Base-by-base conservation (phyloP, 2,888 invertebrate genomes). In the Orthosia cruda region DNA sequence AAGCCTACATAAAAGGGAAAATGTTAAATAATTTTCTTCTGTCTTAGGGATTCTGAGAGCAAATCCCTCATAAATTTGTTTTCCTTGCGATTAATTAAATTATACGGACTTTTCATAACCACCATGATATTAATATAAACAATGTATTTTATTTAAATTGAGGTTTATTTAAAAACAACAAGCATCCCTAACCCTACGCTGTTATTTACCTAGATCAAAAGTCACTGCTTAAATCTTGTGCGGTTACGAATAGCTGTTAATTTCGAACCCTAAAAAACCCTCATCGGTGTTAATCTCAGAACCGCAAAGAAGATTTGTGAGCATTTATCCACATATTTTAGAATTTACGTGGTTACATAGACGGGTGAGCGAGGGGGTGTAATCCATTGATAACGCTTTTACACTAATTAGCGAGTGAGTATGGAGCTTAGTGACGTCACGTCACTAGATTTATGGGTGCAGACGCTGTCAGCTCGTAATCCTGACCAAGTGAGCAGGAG, bases 361-460 rank as follows among this genome's bases (percentile, higher is more conserved):
- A 83, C 83, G 83, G 80, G 81, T 78, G 67, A 78, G 40, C 9
- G 40, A 40, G 40, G 40, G 80, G 71, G 77, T 81, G 83, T 89
- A 90, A 91, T 91, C 89, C 89, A 91, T 91, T 92, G 92, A 93
- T 92, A 92, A 91, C 89, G 93, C 92, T 94, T 94, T 95, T 94
- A 92, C 92, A 91, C 91, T 94, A 95, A 95, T 95, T 94, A 95
- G 92, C 91, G 90, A 92, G 91, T 89, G 91, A 92, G 93, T 93
- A 87, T 84, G 90, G 90, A 90, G 93, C 92, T 95, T 94, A 95
- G 91, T 89, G 89, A 89, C 88, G 92, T 93, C 92, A 93, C 93
- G 91, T 89, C 88, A 87, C 87, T 90, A 92, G 93, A 95, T 95
- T 95, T 95, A 95, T 93, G 91, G 93, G 86, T 84, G 84, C 91